Conservation (phyloP, 2,113 vertebrate species). For the Macrotus californicus region DNA sequence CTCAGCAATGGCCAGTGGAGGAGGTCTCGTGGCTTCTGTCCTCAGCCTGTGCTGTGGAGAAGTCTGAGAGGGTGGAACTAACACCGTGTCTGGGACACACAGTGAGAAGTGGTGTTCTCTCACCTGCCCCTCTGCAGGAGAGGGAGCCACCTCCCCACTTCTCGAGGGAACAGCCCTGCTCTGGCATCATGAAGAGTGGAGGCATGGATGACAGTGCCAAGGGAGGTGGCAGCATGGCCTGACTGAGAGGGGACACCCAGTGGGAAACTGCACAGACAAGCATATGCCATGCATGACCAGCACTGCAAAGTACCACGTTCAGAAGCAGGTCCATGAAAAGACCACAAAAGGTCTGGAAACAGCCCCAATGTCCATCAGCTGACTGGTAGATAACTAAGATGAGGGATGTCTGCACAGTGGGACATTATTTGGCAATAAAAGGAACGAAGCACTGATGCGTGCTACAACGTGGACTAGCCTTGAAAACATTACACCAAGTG, state of each 20-base stretch:
- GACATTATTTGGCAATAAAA: background rate
- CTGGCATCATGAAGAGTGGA: background rate
- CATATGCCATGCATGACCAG: background rate
- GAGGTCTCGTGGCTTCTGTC: background rate
- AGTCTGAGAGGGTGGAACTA: background rate
- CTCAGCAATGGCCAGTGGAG: background rate
- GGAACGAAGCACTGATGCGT: background rate
- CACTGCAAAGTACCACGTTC: fast-evolving
- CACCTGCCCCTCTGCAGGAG: background rate
- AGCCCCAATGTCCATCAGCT: background rate
- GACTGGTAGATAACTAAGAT: background rate
- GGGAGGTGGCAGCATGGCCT: background rate
- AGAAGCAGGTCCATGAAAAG: background rate
- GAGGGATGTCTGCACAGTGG: background rate
- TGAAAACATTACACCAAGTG: background rate
- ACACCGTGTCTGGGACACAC: background rate
- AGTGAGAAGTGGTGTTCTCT: background rate
- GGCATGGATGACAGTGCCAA: background rate
- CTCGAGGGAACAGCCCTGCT: background rate
- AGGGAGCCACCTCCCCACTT: background rate
- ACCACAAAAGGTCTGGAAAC: background rate
- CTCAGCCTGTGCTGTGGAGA: background rate
- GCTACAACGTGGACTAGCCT: too few relatives aligned
- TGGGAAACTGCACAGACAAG: background rate
- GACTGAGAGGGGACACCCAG: background rate